Evolutionary conservation across 1,140 invertebrate species (phyloP).

Genomic region (Apis mellifera): DNA sequence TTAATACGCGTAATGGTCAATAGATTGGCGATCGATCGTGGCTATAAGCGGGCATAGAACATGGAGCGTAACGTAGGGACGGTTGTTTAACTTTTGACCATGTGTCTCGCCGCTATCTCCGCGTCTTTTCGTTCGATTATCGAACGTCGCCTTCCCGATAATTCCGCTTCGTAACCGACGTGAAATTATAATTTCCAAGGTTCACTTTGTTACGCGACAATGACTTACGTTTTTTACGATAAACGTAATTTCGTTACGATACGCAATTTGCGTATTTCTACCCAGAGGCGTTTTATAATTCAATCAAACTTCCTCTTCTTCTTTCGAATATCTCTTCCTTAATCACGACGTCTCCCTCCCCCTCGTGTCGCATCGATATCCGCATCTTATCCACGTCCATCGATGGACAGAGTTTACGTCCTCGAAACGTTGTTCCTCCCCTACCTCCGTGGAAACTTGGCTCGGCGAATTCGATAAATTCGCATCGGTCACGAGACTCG

Average conservation of each 20-base stretch:
- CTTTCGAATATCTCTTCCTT: neutral
- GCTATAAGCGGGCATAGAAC: too few relatives aligned
- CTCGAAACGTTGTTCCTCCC: neutral
- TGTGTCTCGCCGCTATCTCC: neutral
- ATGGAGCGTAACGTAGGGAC: neutral
- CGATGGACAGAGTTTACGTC: neutral
- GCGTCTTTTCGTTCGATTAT: conserved; percentile 45
- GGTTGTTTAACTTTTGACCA: conserved; percentile 33
- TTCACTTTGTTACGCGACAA: conserved; percentile 45
- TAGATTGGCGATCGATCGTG: conserved; percentile 44
- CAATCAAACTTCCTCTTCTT: neutral
- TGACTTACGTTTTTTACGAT: conserved; percentile 22
- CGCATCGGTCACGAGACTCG: neutral
- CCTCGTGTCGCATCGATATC: neutral
- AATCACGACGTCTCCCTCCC: neutral
- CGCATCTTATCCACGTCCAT: neutral
- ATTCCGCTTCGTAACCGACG: conserved; percentile 23
- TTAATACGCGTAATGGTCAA: conserved; percentile 43
- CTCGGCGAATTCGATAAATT: neutral
- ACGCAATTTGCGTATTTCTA: too few relatives aligned
- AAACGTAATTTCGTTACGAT: conserved; percentile 41
- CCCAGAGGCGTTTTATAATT: neutral
- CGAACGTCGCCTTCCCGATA: conserved; percentile 28
- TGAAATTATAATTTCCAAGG: conserved; percentile 53
- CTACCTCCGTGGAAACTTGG: neutral